phyloP scores from a whole-genome alignment of 2,113 vertebrate genomes.

The Neotoma lepida region DNA sequence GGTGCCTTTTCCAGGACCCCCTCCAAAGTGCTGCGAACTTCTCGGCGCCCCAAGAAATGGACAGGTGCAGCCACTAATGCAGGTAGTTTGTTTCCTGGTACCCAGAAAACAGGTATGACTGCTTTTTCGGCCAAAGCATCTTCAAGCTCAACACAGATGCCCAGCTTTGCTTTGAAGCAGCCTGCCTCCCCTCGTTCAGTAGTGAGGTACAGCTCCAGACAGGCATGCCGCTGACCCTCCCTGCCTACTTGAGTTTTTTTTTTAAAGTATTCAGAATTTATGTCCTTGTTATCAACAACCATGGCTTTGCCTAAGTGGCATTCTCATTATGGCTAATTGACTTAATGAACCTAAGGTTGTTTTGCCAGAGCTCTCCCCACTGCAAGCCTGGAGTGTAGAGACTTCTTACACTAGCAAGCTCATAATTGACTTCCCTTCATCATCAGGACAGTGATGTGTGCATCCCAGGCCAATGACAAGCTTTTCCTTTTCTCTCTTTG shows the following conservation, averaged over 20 bases:
- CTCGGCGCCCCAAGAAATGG: constrained; percentile 70
- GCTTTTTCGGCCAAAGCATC: constrained; percentile 37
- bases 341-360: constrained; percentile 42
- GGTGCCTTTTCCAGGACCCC: constrained; percentile 46
- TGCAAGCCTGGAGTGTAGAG: constrained; percentile 74
- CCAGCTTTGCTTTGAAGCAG: constrained; percentile 61
- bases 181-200: constrained; percentile 31
- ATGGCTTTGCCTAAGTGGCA: constrained; percentile 59
- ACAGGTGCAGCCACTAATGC: constrained; percentile 66
- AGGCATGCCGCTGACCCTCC: constrained; percentile 7
- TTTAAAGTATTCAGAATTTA: constrained; percentile 56
- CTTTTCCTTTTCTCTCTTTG: constrained; percentile 85
- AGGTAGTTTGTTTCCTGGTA: constrained; percentile 53
- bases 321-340: constrained; percentile 56
- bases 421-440: constrained; percentile 80
- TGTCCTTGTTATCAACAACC: constrained; percentile 52
- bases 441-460: constrained; percentile 73
- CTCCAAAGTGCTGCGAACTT: constrained; percentile 24
- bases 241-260: constrained; percentile 59
- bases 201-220: constrained; percentile 48
- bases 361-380: constrained; percentile 68
- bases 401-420: constrained; percentile 76
- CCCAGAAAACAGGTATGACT: constrained; percentile 18
- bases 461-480: constrained; percentile 76
- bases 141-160: constrained; percentile 56